Percentiles rank a stretch among this genome's conserved stretches.
Conservation (phyloP, 1,140 invertebrate genomes). For the Drosophila chauvacae region DNA sequence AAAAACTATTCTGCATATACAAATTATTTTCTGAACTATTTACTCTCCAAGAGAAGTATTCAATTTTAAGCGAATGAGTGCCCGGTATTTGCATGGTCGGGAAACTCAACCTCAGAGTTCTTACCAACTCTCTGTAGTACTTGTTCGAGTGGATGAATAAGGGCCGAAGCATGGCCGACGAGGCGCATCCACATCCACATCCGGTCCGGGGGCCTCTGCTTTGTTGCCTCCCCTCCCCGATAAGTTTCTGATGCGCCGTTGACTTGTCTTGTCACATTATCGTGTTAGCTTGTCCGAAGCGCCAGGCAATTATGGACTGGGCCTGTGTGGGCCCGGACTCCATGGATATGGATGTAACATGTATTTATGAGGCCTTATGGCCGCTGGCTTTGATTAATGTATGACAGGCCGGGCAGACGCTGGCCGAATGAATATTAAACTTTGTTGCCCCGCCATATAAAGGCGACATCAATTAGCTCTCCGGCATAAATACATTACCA, state of each 20-base stretch:
- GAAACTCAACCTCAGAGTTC: neutral
- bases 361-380: conserved; percentile 73
- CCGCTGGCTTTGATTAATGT: conserved; percentile 69
- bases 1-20: neutral
- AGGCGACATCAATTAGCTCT: conserved; percentile 72
- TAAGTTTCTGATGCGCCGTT: conserved; percentile 68
- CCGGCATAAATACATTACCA: conserved; percentile 74
- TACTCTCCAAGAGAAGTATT: too few species aligned
- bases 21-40: neutral
- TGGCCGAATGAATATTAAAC: conserved; percentile 72
- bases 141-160: neutral
- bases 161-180: neutral
- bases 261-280: conserved; percentile 80
- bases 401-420: conserved; percentile 35
- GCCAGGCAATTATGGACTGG: conserved; percentile 66
- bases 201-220: conserved; percentile 43
- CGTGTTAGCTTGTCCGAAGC: conserved; percentile 77
- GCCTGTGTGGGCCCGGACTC: conserved; percentile 55
- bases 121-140: neutral
- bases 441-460: conserved; percentile 59
- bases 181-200: conserved; percentile 56
- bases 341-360: conserved; percentile 2
- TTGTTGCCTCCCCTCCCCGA: conserved; percentile 38
- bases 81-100: neutral
- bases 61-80: neutral